Base-by-base conservation (phyloP, 2,888 invertebrate genomes). In the Eupeodes luniger region DNA sequence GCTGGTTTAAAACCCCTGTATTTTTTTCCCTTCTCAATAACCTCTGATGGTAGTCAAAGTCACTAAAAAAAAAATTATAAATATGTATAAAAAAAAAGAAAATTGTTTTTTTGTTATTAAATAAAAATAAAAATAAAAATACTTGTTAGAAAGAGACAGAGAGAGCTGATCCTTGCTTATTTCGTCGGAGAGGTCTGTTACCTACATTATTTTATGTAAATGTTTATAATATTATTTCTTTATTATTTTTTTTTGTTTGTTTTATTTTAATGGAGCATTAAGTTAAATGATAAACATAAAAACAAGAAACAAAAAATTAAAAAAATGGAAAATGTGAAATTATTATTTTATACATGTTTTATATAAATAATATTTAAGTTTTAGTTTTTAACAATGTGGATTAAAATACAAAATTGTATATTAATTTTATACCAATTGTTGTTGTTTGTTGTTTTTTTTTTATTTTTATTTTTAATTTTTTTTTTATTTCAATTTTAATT, bases 1-100 rank as follows among this genome's bases (percentile, higher is more conserved):
- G 87, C 87, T 87, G 87, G 87, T 76, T 77, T 67, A 36, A 66
- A 80, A 72, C 44, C 80, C 77, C 51, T 61, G 36, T 27, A 27
- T 27, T 16, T 51, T 53, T 51, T 53, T 66, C 64, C 80, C 69
- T 75, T 72, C 84, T 87, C 87, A 87, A 83, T 85, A 85, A 78
- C 47, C 61, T 57, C 81, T 81, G 85, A 89, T 89, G 89, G 90
- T 90, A 90, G 90, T 90, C 90, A 90, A 90, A 89, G 87, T 85
- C 87, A 87, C 81, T 86, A 81, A 79, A 75, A 67, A 67, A 76
- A 75, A 76, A 76, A 75, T n/a, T 70, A 70, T 70, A 61, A 66
- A 69, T 69, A 69, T 69, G 53, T 69, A 64, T 40, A 66, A 19
- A 66, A 19, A 19, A 76, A 64, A 66, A 14, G 7, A 61, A 27